A percentile compares a stretch with the other conserved stretches of the same genome.
Evolutionary conservation across 2,888 invertebrate genomes (phyloP).

Genomic region (Tinea trinotella): DNA sequence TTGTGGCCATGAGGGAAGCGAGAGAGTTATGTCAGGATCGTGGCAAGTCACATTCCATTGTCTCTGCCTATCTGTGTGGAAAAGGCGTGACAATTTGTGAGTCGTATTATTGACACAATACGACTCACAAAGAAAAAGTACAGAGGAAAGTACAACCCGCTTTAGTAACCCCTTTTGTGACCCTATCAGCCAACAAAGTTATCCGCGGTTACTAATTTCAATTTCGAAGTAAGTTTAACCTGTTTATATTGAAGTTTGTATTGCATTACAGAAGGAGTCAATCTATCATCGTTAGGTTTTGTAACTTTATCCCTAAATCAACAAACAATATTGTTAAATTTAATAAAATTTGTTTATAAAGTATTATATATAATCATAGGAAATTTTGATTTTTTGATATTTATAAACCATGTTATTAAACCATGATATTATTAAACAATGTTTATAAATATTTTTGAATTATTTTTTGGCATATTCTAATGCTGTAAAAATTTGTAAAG

Average conservation of each 20-base stretch:
- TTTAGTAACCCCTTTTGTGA: not conserved
- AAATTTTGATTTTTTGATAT: not conserved
- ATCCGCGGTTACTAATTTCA: not conserved
- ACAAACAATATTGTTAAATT: slow-evolving; percentile 5
- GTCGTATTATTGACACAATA: too few relatives aligned
- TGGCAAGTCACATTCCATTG: too few relatives aligned
- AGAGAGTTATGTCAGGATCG: too few relatives aligned
- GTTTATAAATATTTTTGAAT: too few relatives aligned
- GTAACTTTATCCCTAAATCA: slow-evolving; percentile 5
- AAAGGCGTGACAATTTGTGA: too few relatives aligned
- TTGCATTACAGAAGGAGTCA: slow-evolving; percentile 5
- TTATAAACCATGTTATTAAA: too few relatives aligned
- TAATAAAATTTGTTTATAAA: not conserved
- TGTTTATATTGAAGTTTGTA: slow-evolving; percentile 7
- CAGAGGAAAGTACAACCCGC: not conserved
- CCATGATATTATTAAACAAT: too few relatives aligned
- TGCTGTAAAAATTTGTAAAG: too few relatives aligned
- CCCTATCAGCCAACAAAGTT: not conserved
- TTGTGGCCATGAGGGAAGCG: too few relatives aligned
- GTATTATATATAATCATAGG: not conserved
- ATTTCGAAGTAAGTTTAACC: slow-evolving; percentile 5
- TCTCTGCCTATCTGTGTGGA: too few relatives aligned
- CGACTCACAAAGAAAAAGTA: not conserved
- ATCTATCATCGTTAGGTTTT: slow-evolving; percentile 10
- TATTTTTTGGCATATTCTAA: too few relatives aligned